phyloP scores from a whole-genome alignment of 1,140 invertebrate genomes.

The Maniola jurtina region DNA sequence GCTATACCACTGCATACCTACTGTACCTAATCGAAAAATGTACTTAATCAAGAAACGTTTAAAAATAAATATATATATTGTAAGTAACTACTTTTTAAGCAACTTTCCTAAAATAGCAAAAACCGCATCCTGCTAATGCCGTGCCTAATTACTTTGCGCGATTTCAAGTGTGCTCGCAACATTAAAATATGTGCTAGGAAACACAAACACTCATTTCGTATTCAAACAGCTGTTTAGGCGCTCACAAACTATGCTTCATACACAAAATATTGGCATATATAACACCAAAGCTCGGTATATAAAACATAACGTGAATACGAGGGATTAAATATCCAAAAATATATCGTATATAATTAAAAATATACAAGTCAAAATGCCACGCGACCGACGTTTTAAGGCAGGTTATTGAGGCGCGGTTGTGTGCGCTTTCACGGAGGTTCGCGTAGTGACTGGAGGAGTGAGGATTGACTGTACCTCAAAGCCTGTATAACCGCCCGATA shows the following conservation, averaged over 20 bases:
- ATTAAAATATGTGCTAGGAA: conserved; percentile 20
- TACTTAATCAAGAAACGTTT: too few relatives aligned
- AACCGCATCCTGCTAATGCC: conserved; percentile 13
- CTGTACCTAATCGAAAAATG: too few relatives aligned
- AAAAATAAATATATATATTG: too few relatives aligned
- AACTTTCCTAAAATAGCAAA: neutral
- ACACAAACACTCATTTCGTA: conserved; percentile 14
- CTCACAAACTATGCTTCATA: conserved; percentile 9
- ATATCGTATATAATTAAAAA: neutral
- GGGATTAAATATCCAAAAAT: too few relatives aligned
- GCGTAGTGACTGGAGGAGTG: conserved; percentile 24
- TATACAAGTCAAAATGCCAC: conserved; percentile 14
- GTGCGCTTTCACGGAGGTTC: conserved; percentile 26
- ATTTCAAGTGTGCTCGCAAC: conserved; percentile 17
- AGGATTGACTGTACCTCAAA: conserved; percentile 9
- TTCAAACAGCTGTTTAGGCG: conserved; percentile 32
- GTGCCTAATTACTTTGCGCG: conserved; percentile 6
- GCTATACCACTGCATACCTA: too few relatives aligned
- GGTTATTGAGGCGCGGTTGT: neutral
- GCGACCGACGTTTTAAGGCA: conserved; percentile 14
- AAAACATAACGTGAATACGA: too few relatives aligned
- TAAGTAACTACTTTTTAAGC: neutral
- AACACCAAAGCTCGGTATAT: neutral
- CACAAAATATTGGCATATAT: neutral
- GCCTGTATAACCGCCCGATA: conserved; percentile 2